These are phyloP conservation scores for Oryzias celebensis DNA, from an alignment of 2,113 vertebrate genomes.

Conservation along the genomic window DNA sequence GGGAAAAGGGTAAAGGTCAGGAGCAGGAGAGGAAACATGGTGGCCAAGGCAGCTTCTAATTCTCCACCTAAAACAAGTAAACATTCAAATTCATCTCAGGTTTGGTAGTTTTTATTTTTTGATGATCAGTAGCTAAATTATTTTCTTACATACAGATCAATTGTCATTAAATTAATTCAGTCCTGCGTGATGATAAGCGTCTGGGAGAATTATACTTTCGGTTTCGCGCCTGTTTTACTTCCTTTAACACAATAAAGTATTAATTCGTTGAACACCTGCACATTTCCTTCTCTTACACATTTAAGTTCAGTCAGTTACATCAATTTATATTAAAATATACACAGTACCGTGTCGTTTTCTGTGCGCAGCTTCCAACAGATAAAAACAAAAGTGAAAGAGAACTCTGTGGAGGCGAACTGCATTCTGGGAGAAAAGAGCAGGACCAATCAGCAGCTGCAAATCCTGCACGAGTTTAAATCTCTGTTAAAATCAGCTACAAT, in stretches of 20 bases:
- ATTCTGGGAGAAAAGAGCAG: constrained; percentile 38
- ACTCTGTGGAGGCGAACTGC: constrained; percentile 27
- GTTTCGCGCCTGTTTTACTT: constrained; percentile 6
- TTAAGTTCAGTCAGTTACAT: accelerated
- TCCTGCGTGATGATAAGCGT: not conserved
- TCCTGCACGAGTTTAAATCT: not conserved
- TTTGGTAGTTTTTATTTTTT: accelerated
- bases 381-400: constrained; percentile 55
- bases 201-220: constrained; percentile 21
- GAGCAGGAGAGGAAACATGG: constrained; percentile 51
- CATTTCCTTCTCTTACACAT: not conserved
- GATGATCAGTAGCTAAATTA: no score
- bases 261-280: not conserved
- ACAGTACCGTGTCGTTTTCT: constrained; percentile 18
- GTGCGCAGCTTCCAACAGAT: not conserved
- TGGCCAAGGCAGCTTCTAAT: constrained; percentile 3
- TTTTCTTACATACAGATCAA: not conserved
- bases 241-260: not conserved
- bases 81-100: not conserved
- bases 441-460: not conserved
- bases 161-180: not conserved
- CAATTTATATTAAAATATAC: not conserved
- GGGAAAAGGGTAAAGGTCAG: constrained; percentile 20
- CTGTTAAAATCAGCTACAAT: not conserved
- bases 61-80: constrained; percentile 33